Percentiles rank a stretch among this genome's conserved stretches.
Conservation (phyloP, 2,113 vertebrate species). For the Indicator indicator region DNA sequence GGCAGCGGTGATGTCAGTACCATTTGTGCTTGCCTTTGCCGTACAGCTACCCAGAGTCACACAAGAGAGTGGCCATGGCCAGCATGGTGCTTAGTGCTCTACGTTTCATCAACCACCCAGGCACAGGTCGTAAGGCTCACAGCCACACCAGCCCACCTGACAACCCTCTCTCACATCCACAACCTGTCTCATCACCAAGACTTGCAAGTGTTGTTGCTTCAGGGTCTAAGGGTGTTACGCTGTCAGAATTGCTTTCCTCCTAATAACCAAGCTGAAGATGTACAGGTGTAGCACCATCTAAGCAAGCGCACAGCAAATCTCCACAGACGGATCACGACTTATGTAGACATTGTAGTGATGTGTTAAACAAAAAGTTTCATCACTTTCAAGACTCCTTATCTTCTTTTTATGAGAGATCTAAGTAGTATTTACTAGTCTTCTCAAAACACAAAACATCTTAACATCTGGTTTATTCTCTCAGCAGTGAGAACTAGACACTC, state of each 20-base stretch:
- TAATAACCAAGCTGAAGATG: neutral
- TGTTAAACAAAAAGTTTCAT: neutral
- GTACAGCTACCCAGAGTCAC: neutral
- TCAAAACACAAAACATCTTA: conserved; percentile 31
- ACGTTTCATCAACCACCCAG: neutral
- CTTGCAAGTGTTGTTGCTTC: accelerated
- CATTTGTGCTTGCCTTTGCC: neutral
- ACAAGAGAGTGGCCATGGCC: neutral
- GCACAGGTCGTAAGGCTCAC: accelerated
- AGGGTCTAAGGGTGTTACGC: neutral
- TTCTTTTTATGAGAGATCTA: neutral
- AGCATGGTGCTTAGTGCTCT: accelerated
- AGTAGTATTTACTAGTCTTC: conserved; percentile 22
- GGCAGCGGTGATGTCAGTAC: neutral
- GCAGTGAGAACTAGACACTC: neutral
- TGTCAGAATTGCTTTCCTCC: neutral
- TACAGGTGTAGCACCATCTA: neutral
- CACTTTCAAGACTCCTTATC: neutral
- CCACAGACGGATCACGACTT: neutral
- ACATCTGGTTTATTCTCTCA: conserved; percentile 22
- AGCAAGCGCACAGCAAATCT: neutral
- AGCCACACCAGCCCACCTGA: neutral
- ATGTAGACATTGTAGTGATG: neutral
- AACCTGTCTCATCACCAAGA: neutral
- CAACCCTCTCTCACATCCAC: neutral